Percentiles rank a stretch among this genome's conserved stretches.
Conservation (phyloP, 35 echinoderm and acorn worm species). For the Heliocidaris tuberculata region DNA sequence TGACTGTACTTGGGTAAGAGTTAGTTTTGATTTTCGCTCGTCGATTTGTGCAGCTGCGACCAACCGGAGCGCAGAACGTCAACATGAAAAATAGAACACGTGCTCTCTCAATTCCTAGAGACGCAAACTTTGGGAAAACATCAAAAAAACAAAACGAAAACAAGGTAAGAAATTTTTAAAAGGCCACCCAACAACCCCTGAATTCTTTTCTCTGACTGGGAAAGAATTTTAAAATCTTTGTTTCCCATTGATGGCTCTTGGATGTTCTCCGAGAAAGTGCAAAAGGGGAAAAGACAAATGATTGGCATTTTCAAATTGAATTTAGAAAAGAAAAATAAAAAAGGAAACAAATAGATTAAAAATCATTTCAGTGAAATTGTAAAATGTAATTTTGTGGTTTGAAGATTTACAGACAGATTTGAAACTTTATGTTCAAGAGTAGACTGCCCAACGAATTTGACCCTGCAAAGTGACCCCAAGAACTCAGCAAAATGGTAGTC, state of each 20-base stretch:
- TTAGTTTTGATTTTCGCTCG: slow-evolving; percentile 30
- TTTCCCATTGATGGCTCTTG: neutral
- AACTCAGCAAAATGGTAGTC: no score
- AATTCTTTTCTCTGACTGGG: neutral
- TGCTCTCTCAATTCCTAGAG: neutral
- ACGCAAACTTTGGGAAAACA: neutral
- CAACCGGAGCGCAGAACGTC: slow-evolving; percentile 31
- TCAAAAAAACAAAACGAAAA: neutral
- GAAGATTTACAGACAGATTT: no score
- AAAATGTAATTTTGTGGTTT: no score
- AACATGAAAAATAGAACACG: slow-evolving; percentile 36
- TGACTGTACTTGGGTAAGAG: neutral
- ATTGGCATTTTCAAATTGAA: no score
- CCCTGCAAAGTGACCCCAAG: no score
- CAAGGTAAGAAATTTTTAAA: neutral
- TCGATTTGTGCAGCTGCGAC: slow-evolving; percentile 38
- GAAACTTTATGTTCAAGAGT: no score
- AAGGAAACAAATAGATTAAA: no score
- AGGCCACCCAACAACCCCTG: neutral
- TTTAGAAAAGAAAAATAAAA: no score
- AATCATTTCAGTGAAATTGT: no score
- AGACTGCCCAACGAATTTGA: no score
- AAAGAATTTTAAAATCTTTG: neutral
- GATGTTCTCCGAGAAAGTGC: no score
- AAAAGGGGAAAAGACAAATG: no score